A percentile compares a stretch with the other conserved stretches of the same genome.
These are phyloP conservation scores for Pachyrhynchus sulphureomaculatus DNA, from an alignment of 1,140 invertebrate species.

Conservation along the genomic window DNA sequence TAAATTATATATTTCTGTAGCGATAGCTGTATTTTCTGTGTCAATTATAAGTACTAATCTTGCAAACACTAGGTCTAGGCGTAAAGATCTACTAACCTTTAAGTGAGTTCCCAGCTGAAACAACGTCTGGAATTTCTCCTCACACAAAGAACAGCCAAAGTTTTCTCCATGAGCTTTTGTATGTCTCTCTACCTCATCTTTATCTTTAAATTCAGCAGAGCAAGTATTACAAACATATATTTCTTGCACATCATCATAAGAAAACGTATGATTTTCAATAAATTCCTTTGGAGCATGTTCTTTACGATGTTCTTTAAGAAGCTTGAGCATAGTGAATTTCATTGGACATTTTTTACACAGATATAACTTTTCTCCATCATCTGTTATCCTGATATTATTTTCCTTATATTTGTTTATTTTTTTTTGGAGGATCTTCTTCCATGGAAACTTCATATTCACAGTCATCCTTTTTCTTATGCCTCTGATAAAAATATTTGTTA, in stretches of 20 bases:
- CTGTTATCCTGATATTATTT: not conserved
- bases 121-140: slow-evolving; percentile 36
- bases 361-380: slow-evolving; percentile 17
- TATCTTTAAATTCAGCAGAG: slow-evolving; percentile 36
- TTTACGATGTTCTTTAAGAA: slow-evolving; percentile 35
- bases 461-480: slow-evolving; percentile 4
- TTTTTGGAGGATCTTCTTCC: not conserved
- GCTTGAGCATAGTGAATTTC: slow-evolving; percentile 16
- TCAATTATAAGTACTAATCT: too few species aligned
- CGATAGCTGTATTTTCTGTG: too few species aligned
- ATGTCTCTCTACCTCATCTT: slow-evolving; percentile 39
- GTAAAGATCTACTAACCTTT: slow-evolving; percentile 8
- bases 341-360: slow-evolving; percentile 38
- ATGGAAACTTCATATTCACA: not conserved
- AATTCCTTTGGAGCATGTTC: slow-evolving; percentile 23
- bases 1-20: too few species aligned
- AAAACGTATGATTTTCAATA: slow-evolving; percentile 33
- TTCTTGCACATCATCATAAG: slow-evolving; percentile 37
- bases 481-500: not conserved
- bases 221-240: slow-evolving; percentile 43
- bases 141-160: slow-evolving; percentile 37
- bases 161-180: slow-evolving; percentile 34
- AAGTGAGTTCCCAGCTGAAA: slow-evolving; percentile 39
- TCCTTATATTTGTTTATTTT: too few species aligned
- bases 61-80: too few species aligned